These are phyloP conservation scores for Nasonia giraulti DNA, from an alignment of 1,140 invertebrate genomes.

Conservation along the genomic window DNA sequence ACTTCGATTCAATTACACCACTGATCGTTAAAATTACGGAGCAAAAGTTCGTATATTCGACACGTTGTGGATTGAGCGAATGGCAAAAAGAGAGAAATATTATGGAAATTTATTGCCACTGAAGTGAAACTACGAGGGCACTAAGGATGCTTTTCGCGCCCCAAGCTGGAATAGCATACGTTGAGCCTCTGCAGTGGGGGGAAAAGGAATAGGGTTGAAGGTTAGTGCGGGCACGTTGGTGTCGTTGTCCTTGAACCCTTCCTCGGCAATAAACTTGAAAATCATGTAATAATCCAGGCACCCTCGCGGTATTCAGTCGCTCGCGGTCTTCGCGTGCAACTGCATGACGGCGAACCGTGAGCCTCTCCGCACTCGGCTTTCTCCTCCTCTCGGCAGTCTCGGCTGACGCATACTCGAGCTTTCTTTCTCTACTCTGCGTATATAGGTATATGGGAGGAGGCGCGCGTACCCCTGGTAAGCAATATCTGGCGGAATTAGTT, in stretches of 20 bases:
- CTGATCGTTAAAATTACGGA: too few relatives aligned
- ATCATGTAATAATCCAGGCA: constrained; percentile 57
- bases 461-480: constrained; percentile 47
- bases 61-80: too few relatives aligned
- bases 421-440: background rate
- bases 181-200: too few relatives aligned
- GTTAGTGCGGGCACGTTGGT: background rate
- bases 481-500: constrained; percentile 69
- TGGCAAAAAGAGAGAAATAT: background rate
- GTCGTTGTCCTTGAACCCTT: background rate
- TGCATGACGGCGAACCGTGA: too few relatives aligned
- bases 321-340: background rate
- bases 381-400: background rate
- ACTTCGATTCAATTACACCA: too few relatives aligned
- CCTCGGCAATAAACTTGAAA: constrained; percentile 59
- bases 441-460: background rate
- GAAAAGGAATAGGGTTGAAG: background rate
- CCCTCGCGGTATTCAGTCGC: background rate
- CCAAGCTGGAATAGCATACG: background rate
- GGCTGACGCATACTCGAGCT: background rate
- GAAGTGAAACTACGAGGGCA: background rate
- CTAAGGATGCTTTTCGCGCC: background rate
- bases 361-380: background rate
- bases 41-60: too few relatives aligned
- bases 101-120: background rate